These are phyloP conservation scores for Albula glossodonta DNA, from an alignment of 2,113 vertebrate species.

Conservation along the genomic window DNA sequence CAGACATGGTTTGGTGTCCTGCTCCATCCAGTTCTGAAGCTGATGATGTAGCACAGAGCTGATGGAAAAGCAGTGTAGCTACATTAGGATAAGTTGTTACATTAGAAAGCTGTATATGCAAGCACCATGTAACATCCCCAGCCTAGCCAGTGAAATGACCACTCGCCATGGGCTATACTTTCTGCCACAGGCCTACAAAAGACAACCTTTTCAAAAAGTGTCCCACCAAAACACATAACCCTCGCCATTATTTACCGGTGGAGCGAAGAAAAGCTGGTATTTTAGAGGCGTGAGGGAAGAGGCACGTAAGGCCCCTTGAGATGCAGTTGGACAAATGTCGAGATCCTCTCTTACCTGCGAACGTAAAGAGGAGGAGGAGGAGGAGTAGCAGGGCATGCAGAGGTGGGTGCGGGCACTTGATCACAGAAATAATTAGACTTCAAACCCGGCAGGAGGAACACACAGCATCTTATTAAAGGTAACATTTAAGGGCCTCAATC, in stretches of 20 bases:
- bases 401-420: conserved; percentile 45
- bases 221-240: neutral
- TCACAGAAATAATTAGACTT: conserved; percentile 55
- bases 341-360: conserved; percentile 7
- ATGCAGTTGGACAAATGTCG: conserved; percentile 29
- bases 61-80: neutral
- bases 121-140: neutral
- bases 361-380: conserved; percentile 20
- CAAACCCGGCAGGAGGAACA: conserved; percentile 39
- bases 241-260: neutral
- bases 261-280: neutral
- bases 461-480: conserved; percentile 43
- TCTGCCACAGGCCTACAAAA: neutral
- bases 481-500: conserved; percentile 45
- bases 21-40: neutral
- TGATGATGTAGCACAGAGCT: neutral
- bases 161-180: neutral
- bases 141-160: neutral
- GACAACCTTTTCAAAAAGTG: neutral
- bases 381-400: conserved; percentile 22
- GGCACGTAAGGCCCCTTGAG: neutral
- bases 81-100: neutral
- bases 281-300: neutral
- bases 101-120: neutral
- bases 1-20: neutral